Evolutionary conservation across 2,113 vertebrate genomes (phyloP).

Genomic region (Phocoena phocoena): DNA sequence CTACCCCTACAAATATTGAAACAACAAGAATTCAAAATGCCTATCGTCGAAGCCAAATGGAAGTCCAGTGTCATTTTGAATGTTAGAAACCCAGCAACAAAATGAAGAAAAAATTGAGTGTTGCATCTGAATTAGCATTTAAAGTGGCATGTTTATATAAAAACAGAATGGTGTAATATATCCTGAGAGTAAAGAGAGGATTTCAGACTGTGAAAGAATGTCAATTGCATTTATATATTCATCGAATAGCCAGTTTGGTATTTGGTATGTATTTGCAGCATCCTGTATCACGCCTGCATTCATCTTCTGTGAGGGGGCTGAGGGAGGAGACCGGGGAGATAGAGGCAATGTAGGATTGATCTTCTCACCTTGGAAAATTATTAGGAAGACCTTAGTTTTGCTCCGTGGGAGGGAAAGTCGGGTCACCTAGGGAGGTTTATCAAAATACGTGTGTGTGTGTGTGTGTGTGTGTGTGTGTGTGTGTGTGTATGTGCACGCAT

Average conservation of each 20-base stretch:
- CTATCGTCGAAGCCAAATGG: slow-evolving; percentile 6
- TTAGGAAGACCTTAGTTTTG: neutral
- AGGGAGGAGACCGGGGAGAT: neutral
- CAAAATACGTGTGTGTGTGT: neutral
- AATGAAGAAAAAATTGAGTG: slow-evolving; percentile 65
- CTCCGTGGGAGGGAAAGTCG: neutral
- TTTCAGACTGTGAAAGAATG: slow-evolving; percentile 63
- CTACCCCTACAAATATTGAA: slow-evolving; percentile 16
- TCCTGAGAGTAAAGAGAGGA: slow-evolving; percentile 66
- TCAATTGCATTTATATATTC: slow-evolving; percentile 76
- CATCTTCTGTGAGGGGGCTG: neutral
- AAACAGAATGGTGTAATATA: slow-evolving; percentile 66
- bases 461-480: too few species aligned
- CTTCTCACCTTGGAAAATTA: slow-evolving; percentile 27
- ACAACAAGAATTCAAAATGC: slow-evolving; percentile 44
- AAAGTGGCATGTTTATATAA: slow-evolving; percentile 76
- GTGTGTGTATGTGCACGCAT: neutral
- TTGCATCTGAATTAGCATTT: slow-evolving; percentile 78
- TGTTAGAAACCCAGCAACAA: slow-evolving; percentile 69
- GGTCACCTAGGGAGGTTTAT: neutral
- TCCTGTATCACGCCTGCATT: neutral
- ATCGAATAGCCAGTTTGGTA: slow-evolving; percentile 43
- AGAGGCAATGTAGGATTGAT: neutral
- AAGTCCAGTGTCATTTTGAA: slow-evolving; percentile 63
- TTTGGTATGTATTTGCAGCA: slow-evolving; percentile 48